phyloP scores from a whole-genome alignment of 2,113 vertebrate species.

The Macrotus californicus region DNA sequence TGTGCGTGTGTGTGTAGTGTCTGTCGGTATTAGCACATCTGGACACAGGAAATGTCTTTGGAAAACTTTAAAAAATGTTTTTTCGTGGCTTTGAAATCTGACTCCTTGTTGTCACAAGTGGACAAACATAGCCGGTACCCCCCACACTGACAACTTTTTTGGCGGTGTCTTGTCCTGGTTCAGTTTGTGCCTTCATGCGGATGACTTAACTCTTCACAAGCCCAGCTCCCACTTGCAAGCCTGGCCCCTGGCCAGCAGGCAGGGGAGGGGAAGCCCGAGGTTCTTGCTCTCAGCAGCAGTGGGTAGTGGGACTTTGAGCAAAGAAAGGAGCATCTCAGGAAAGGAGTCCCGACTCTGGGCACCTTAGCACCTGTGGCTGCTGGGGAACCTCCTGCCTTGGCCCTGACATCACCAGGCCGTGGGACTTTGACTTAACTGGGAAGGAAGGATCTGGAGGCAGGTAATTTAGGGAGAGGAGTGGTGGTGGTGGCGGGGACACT shows the following conservation, averaged over 20 bases:
- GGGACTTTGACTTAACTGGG: background rate
- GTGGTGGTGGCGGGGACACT: background rate
- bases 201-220: constrained; percentile 56
- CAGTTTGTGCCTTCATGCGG: background rate
- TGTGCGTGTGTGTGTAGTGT: background rate
- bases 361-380: background rate
- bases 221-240: background rate
- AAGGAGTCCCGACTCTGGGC: background rate
- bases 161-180: constrained; percentile 41
- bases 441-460: constrained; percentile 16
- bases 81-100: constrained; percentile 48
- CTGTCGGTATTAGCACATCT: background rate
- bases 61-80: constrained; percentile 42
- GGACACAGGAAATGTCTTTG: constrained; percentile 30
- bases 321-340: background rate
- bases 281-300: background rate
- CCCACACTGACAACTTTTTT: constrained; percentile 49
- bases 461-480: background rate
- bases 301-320: background rate
- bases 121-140: constrained; percentile 32
- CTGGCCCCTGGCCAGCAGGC: constrained; percentile 11
- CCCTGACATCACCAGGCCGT: background rate
- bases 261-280: background rate
- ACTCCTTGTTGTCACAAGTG: constrained; percentile 44
- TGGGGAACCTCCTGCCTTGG: background rate